Evolutionary conservation across 2,797 vertebrate species (phyloP).

Genomic region (Arctocebus calabarensis): DNA sequence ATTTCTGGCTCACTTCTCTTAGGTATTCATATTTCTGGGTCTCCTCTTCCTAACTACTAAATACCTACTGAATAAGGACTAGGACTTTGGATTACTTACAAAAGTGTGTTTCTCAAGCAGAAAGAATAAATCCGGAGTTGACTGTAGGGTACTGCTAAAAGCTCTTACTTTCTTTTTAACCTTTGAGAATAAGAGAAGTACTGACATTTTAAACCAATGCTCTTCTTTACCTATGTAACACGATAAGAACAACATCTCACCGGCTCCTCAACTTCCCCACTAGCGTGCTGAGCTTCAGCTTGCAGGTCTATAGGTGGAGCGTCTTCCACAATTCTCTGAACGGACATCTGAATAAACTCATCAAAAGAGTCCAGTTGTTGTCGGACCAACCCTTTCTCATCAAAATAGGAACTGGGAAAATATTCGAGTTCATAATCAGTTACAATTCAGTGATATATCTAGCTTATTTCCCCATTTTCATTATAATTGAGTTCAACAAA

Average conservation of each 20-base stretch:
- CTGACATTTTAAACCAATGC: background rate
- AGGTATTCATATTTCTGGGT: background rate
- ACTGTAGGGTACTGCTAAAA: background rate
- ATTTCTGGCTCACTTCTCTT: constrained; percentile 3
- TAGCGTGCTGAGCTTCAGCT: constrained; percentile 98
- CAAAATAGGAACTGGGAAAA: constrained; percentile 95
- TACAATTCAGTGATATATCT: constrained; percentile 5
- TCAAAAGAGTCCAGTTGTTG: constrained; percentile 99
- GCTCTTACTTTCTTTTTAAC: background rate
- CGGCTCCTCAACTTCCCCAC: constrained; percentile 98
- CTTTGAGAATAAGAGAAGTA: background rate
- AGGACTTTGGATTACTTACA: background rate
- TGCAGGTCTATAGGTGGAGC: constrained; percentile 98
- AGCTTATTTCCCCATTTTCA: constrained; percentile 26
- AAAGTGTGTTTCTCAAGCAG: background rate
- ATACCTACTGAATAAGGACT: background rate
- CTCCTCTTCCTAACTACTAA: background rate
- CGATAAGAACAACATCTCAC: constrained; percentile 87
- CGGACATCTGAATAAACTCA: constrained; percentile 99
- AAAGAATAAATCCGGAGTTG: background rate
- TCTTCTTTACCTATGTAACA: background rate
- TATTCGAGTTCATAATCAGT: constrained; percentile 39
- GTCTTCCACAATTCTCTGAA: constrained; percentile 99
- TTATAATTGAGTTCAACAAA: constrained; percentile 36
- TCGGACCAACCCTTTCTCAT: constrained; percentile 98